A percentile compares a stretch with the other conserved stretches of the same genome.
phyloP scores from a whole-genome alignment of 2,888 invertebrate genomes.

The Napeogenes inachia region DNA sequence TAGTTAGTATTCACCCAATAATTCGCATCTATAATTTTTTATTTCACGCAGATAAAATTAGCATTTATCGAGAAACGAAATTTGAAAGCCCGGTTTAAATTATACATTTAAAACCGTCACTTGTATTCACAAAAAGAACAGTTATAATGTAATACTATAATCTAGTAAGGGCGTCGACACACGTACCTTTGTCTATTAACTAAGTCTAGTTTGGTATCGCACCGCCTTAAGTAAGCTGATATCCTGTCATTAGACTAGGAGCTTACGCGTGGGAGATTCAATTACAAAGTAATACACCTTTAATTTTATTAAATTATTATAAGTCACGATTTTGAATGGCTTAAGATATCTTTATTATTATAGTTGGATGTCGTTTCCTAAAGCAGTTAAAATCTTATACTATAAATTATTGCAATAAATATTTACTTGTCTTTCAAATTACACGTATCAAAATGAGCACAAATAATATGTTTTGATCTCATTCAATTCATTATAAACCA shows the following conservation, averaged over 20 bases:
- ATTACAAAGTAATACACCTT: slow-evolving; percentile 6
- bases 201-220: slow-evolving; percentile 31
- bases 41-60: not conserved
- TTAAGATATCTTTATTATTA: too few relatives aligned
- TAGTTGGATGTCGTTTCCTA: too few relatives aligned
- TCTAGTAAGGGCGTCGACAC: slow-evolving; percentile 38
- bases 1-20: not conserved
- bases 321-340: not conserved
- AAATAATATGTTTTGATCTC: too few relatives aligned
- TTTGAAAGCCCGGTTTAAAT: not conserved
- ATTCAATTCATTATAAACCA: too few relatives aligned
- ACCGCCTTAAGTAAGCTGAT: slow-evolving; percentile 42
- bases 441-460: too few relatives aligned
- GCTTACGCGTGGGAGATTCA: slow-evolving; percentile 22
- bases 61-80: not conserved
- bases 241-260: slow-evolving; percentile 39
- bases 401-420: too few relatives aligned
- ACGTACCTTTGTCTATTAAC: slow-evolving; percentile 45
- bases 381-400: too few relatives aligned
- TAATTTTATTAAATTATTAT: not conserved
- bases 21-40: not conserved
- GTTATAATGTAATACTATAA: slow-evolving; percentile 12
- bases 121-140: not conserved
- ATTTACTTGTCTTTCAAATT: too few relatives aligned
- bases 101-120: not conserved